A percentile compares a stretch with the other conserved stretches of the same genome.
Evolutionary conservation across 2,797 vertebrate species (phyloP).

Genomic region (Squalus acanthias): DNA sequence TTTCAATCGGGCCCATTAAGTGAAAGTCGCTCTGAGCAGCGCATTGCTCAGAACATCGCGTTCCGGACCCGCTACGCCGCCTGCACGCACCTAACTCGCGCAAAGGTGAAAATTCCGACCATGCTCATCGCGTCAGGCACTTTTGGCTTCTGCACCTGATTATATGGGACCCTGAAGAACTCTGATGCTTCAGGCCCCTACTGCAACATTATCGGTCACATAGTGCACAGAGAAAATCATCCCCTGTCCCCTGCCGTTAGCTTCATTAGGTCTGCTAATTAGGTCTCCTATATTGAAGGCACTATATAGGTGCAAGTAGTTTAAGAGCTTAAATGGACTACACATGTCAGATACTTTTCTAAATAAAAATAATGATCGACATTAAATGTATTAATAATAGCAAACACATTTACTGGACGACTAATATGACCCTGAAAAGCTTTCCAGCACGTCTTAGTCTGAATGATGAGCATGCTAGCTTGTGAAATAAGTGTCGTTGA

Average conservation of each 20-base stretch:
- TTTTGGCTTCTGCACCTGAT: background rate
- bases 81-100: too few species aligned
- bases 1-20: too few species aligned
- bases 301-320: too few species aligned
- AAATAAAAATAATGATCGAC: background rate
- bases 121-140: background rate
- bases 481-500: background rate
- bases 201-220: background rate
- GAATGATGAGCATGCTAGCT: background rate
- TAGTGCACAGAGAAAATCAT: background rate
- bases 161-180: background rate
- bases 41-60: too few species aligned
- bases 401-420: background rate
- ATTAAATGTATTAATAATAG: background rate
- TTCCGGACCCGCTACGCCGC: too few species aligned
- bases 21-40: too few species aligned
- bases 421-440: background rate
- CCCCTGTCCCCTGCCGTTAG: too few species aligned
- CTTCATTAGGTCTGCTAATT: too few species aligned
- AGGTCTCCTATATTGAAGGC: too few species aligned
- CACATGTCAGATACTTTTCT: background rate
- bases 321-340: background rate
- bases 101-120: too few species aligned
- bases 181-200: background rate
- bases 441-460: background rate